Base-by-base conservation (phyloP, 2,797 vertebrate species). In the Cyprinodon diabolis region DNA sequence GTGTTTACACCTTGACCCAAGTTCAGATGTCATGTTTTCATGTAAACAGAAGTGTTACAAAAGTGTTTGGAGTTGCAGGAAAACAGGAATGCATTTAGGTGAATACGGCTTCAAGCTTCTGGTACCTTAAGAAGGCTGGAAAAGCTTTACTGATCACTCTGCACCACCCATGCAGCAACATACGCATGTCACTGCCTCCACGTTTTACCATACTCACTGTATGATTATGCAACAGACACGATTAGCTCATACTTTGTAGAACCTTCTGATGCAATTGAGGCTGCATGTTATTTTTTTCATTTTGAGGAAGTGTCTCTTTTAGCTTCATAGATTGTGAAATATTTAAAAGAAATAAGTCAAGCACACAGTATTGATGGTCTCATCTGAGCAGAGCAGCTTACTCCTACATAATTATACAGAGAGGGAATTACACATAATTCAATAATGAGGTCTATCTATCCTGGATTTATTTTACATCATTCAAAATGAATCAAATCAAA, bases 21-120 rank as follows among this genome's bases (percentile, higher is more conserved):
- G 48, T 73, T 65, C 10, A 66, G 63, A 69, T 9, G 15, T 58
- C 14, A 72, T 51, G 23, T 40, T 35, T 23, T 68, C n/a, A 48
- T 1, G 5, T 2, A 13, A 25, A 15, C 52, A 57, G 5, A 60
- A 43, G 40, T 60, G 47, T 60, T 52, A 49, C 69, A 37, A 21
- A 8, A 9, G 12, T 40, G 6, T 40, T 12, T 37, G 2, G 23
- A 45, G 40, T 13, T 62, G 11, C 13, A 7, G 10, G 13, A 43
- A 74, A 68, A 58, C 49, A 23, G 4, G 30, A 11, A 14, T 17
- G 15, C 13, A 58, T 43, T 15, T 11, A 37, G 49, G 10, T n/a
- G 21, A 45, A 49, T 12, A 15, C 10, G 0, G 35, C 17, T 63
- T 23, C 21, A 65, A 65, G 11, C 37, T n/a, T n/a, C 12, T 65